These are phyloP conservation scores for Loripinus fragilis DNA, from an alignment of 2,888 invertebrate genomes.

Conservation along the genomic window DNA sequence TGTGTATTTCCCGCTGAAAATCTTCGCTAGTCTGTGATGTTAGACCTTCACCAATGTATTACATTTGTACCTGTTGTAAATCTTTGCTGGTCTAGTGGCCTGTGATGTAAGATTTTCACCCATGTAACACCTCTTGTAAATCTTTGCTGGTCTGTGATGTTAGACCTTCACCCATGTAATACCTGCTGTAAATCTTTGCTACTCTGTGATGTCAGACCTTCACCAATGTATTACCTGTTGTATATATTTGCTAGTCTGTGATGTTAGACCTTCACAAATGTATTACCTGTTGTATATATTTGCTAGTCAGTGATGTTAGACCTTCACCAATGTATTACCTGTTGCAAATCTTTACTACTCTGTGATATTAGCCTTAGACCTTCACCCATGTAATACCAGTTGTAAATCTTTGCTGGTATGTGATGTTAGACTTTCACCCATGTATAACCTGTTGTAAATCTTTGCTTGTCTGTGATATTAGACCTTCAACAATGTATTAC, in stretches of 20 bases:
- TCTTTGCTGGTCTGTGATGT: slow-evolving; percentile 51
- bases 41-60: no score
- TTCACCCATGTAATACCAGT: slow-evolving; percentile 17
- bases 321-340: no score
- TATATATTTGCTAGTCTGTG: no score
- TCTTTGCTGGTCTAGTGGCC: no score
- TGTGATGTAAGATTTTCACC: no score
- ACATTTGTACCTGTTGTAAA: no score
- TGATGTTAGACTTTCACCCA: no score
- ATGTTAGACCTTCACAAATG: no score
- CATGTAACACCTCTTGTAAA: slow-evolving; percentile 40
- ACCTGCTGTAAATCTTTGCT: slow-evolving; percentile 33
- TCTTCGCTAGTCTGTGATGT: no score
- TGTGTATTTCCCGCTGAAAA: not conserved
- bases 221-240: no score
- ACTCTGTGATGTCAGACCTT: slow-evolving; percentile 48
- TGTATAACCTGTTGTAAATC: slow-evolving; percentile 52
- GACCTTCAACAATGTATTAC: slow-evolving; percentile 35
- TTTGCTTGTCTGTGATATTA: slow-evolving; percentile 48
- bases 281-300: no score
- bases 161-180: slow-evolving; percentile 37
- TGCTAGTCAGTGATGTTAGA: no score
- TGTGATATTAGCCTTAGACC: slow-evolving; percentile 47
- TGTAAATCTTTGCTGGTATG: slow-evolving; percentile 32
- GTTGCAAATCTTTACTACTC: slow-evolving; percentile 13